Base-by-base conservation (phyloP, 64 coral and sea anemone species). In the Dendronephthya gigantea region DNA sequence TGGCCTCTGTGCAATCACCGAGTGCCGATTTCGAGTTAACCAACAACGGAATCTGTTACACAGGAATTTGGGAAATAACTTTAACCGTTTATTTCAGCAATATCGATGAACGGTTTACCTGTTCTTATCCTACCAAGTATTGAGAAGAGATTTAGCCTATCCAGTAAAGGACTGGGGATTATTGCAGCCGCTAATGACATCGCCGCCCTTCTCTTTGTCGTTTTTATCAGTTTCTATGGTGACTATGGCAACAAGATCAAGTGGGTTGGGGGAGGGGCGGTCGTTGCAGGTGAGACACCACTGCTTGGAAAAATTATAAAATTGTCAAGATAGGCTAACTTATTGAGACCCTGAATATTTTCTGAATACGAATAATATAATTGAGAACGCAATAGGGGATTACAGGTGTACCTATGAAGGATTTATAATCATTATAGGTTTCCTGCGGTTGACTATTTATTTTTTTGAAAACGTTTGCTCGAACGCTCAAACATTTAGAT, bases 181-280 rank as follows among this genome's bases (percentile, higher is more conserved):
- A 96, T 96, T 17, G 88, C 88, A 28, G 83, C 94, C 14, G 90
- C 94, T 72, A 96, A 96, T 65, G 94, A 96, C 59, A 90, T 96
- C 39, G 84, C 90, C 0, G 91, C 86, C 0, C 35, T 96, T 12
- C 30, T 96, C 9, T 51, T 96, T 0, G 86, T 90, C 19, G 51
- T 36, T 45, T 96, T 96, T 66, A 91, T 96, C 19, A 93, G 94
- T 47, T 96, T 96, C 68, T 96, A 90, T 28, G 94, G 94, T 0
- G 83, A 87, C 12, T 96, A 90, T 74, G 94, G 91, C 27, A 92
- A 96, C 76, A 96, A 96, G 72, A 89, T 89, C 11, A 96, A 86
- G 40, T 96, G 94, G 94, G 76, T 96, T 0, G 94, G 94, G 22
- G 85, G 86, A 84, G 94, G 94, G 1, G 74, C 85, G 7, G 43